Evolutionary conservation across 2,797 vertebrate species (phyloP).

Genomic region (Tapirus indicus): DNA sequence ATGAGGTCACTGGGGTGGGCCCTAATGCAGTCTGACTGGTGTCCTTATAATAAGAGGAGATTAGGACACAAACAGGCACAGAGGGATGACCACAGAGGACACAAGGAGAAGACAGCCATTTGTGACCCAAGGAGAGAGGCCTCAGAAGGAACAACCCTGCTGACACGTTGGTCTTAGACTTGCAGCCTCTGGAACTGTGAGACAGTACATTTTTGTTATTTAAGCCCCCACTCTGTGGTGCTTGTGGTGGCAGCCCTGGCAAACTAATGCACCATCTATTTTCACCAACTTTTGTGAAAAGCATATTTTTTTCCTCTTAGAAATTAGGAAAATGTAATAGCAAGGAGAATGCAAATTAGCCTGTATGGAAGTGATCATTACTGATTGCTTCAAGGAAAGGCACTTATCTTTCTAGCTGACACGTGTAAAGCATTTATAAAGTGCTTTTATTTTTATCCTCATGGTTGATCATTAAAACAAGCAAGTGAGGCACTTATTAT

Average conservation of each 20-base stretch:
- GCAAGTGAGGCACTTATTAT: not conserved
- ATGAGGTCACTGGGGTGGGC: not conserved
- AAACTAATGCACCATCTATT: not conserved
- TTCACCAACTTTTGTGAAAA: not conserved
- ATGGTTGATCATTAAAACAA: not conserved
- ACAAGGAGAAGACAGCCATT: not conserved
- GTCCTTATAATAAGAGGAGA: not conserved
- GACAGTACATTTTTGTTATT: not conserved
- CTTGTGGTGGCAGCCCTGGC: not conserved
- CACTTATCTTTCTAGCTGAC: not conserved
- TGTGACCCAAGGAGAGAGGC: not conserved
- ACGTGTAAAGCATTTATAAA: not conserved
- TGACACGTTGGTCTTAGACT: not conserved
- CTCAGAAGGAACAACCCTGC: not conserved
- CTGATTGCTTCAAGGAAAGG: not conserved
- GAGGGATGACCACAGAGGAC: not conserved
- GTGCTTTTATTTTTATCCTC: not conserved
- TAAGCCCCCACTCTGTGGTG: not conserved
- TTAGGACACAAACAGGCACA: not conserved
- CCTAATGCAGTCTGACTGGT: not conserved
- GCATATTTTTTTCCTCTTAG: not conserved
- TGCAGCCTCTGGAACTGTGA: not conserved
- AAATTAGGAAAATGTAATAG: not conserved
- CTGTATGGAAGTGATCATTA: not conserved
- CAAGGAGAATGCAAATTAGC: not conserved